phyloP scores from a whole-genome alignment of 2,113 vertebrate species.

The Thomomys bottae region DNA sequence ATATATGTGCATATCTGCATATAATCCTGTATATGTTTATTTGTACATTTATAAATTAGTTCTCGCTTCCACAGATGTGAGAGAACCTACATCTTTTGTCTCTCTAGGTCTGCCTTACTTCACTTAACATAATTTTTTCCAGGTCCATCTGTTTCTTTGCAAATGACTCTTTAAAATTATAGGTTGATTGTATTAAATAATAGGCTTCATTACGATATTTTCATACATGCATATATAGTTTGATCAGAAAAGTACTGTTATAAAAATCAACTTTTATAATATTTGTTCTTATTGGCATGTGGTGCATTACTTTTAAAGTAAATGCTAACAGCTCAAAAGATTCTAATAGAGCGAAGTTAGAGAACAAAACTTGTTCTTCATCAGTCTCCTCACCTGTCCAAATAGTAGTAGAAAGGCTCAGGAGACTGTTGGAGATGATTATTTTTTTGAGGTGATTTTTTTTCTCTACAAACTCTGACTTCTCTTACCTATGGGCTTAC shows the following conservation, averaged over 20 bases:
- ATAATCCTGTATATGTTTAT: too few relatives aligned
- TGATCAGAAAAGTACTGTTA: not conserved
- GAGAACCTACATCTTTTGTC: too few relatives aligned
- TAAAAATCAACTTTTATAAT: not conserved
- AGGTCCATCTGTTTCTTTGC: too few relatives aligned
- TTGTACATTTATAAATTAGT: too few relatives aligned
- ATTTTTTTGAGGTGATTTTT: too few relatives aligned
- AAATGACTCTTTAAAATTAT: too few relatives aligned
- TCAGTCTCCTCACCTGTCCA: not conserved
- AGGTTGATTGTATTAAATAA: not conserved
- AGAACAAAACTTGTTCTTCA: not conserved
- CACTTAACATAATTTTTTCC: too few relatives aligned
- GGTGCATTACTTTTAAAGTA: not conserved
- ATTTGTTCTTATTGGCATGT: not conserved
- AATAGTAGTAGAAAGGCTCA: constrained; percentile 6
- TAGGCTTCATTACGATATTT: not conserved
- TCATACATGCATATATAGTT: too few relatives aligned
- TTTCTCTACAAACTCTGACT: not conserved
- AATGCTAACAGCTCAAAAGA: not conserved
- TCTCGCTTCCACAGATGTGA: too few relatives aligned
- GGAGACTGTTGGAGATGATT: too few relatives aligned
- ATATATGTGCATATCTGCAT: too few relatives aligned
- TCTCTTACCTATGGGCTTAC: not conserved
- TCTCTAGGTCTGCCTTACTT: too few relatives aligned
- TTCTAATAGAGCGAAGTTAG: not conserved